Evolutionary conservation across 2,113 vertebrate genomes (phyloP).

Genomic region (Otis tarda): DNA sequence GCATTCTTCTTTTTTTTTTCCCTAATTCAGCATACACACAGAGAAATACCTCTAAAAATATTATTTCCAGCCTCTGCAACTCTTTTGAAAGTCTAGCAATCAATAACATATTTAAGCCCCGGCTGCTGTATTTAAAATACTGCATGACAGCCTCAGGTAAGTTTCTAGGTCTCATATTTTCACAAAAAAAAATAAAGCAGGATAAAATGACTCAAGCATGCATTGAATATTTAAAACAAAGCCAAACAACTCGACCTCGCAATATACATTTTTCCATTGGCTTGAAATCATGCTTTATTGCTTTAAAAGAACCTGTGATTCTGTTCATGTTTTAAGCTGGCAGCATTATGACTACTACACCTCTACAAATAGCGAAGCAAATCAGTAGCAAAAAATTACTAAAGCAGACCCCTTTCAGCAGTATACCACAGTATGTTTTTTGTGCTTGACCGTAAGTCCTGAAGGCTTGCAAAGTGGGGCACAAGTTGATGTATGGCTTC

Average conservation of each 20-base stretch:
- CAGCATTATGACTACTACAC: not conserved
- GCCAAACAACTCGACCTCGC: not conserved
- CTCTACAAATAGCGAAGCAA: not conserved
- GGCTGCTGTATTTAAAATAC: not conserved
- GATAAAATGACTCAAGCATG: not conserved
- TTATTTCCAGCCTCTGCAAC: not conserved
- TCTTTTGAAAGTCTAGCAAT: not conserved
- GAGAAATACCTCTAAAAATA: not conserved
- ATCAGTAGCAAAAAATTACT: not conserved
- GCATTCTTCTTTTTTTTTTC: not conserved
- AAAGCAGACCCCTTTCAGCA: not conserved
- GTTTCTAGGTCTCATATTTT: not conserved
- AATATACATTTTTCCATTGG: not conserved
- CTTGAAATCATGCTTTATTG: not conserved
- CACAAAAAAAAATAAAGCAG: not conserved
- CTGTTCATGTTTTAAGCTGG: not conserved
- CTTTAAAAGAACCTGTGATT: not conserved
- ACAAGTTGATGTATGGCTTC: not conserved
- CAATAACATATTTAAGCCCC: not conserved
- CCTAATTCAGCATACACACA: not conserved
- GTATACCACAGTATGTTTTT: not conserved
- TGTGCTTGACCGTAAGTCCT: not conserved
- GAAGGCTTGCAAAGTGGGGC: not conserved
- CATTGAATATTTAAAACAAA: not conserved
- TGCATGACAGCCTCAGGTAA: not conserved